Evolutionary conservation across 2,113 vertebrate genomes (phyloP).

Genomic region (Otolemur garnettii): DNA sequence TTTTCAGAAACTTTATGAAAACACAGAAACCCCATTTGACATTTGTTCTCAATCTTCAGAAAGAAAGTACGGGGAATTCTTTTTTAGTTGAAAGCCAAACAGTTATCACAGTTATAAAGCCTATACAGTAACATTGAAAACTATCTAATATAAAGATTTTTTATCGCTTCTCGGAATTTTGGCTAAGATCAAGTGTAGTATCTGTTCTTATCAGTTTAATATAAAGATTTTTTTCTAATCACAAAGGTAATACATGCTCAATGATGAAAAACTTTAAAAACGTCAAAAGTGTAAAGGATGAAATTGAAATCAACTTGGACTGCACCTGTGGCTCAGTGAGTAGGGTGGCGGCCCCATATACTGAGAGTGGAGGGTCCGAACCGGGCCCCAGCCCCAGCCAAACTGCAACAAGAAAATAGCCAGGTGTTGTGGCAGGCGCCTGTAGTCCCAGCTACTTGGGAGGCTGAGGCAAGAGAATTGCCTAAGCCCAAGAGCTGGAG

Average conservation of each 20-base stretch:
- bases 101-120: neutral
- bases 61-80: neutral
- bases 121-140: neutral
- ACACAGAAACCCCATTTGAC: neutral
- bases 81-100: neutral
- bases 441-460: too few species aligned
- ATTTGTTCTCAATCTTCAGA: neutral
- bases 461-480: too few species aligned
- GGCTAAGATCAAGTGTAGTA: too few species aligned
- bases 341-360: too few species aligned
- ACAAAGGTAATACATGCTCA: neutral
- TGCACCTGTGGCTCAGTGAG: too few species aligned
- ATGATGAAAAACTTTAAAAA: neutral
- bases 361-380: too few species aligned
- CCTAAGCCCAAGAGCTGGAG: too few species aligned
- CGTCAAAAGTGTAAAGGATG: neutral
- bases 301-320: neutral
- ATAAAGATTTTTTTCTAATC: neutral
- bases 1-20: constrained; percentile 11
- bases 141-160: neutral
- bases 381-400: too few species aligned
- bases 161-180: neutral
- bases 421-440: too few species aligned
- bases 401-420: too few species aligned
- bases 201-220: neutral